Evolutionary conservation across 2,888 invertebrate genomes (phyloP).

Genomic region (Andrena fulva): DNA sequence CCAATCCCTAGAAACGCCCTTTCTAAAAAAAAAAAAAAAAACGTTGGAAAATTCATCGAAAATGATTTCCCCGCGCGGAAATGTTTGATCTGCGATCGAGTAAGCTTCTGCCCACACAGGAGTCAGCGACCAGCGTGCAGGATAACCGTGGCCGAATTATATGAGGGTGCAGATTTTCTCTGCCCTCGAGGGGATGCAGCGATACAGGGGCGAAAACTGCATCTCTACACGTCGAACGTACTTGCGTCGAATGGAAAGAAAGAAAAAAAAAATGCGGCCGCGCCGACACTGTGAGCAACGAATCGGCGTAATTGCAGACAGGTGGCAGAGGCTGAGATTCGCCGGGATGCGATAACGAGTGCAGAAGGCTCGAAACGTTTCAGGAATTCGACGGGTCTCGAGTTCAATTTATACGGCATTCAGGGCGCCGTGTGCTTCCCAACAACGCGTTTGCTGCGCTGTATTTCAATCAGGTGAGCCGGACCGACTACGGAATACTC

Average conservation of each 20-base stretch:
- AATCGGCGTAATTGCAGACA: conserved; percentile 57
- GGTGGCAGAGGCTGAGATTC: conserved; percentile 41
- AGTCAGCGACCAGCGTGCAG: neutral
- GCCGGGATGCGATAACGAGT: conserved; percentile 47
- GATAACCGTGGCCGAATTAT: conserved; percentile 22
- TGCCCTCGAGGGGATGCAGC: conserved; percentile 18
- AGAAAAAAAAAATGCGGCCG: conserved; percentile 22
- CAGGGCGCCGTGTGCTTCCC: conserved; percentile 58
- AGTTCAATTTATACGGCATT: conserved; percentile 72
- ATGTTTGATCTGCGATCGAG: neutral
- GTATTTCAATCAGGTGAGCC: conserved; percentile 52
- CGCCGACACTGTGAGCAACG: conserved; percentile 15
- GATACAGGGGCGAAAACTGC: conserved; percentile 27
- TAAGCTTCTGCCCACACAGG: neutral
- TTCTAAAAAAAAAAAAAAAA: neutral
- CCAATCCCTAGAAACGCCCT: too few species aligned
- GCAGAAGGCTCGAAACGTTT: conserved; percentile 53
- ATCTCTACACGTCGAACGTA: conserved; percentile 10
- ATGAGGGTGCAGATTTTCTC: conserved; percentile 39
- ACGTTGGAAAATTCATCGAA: neutral
- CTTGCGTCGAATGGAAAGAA: neutral
- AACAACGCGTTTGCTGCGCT: conserved; percentile 60
- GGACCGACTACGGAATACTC: conserved; percentile 22
- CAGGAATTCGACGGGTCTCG: conserved; percentile 55
- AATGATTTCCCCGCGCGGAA: neutral